Conservation (phyloP, 2,797 vertebrate species). For the Acipenser transmontanus region DNA sequence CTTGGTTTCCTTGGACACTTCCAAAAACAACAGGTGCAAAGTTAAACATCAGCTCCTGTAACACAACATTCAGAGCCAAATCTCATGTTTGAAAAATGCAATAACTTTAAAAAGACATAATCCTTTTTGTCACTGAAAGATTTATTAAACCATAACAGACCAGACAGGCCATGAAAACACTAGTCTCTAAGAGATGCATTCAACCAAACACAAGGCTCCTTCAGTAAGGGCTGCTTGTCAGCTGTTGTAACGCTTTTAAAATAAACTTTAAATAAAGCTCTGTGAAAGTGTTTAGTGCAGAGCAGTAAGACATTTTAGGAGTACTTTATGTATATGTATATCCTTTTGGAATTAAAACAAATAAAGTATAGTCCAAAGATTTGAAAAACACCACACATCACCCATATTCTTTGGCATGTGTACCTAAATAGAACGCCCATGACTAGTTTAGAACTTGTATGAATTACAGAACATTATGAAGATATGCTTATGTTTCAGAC, state of each 20-base stretch:
- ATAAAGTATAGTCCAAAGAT: no score
- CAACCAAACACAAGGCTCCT: constrained; percentile 14
- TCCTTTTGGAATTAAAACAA: no score
- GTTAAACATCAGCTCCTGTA: constrained; percentile 48
- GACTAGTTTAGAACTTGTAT: no score
- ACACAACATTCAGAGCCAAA: constrained; percentile 37
- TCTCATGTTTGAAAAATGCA: constrained; percentile 29
- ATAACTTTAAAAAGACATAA: constrained; percentile 42
- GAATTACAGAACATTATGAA: no score
- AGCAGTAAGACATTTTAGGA: no score
- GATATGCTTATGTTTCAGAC: no score
- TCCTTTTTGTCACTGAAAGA: constrained; percentile 21
- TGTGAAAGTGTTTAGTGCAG: background rate
- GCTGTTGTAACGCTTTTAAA: background rate
- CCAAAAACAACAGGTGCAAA: constrained; percentile 74
- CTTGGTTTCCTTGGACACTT: constrained; percentile 63
- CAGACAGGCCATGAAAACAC: constrained; percentile 6
- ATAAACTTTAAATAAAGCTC: background rate
- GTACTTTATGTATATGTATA: no score
- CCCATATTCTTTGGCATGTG: no score
- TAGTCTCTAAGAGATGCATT: constrained; percentile 14
- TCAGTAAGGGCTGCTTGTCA: background rate
- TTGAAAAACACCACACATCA: no score
- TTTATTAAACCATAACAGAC: constrained; percentile 6
- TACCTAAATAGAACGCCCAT: no score